Evolutionary conservation across 64 coral and sea anemone genomes (phyloP).

Genomic region (Catalaphyllia jardinei): DNA sequence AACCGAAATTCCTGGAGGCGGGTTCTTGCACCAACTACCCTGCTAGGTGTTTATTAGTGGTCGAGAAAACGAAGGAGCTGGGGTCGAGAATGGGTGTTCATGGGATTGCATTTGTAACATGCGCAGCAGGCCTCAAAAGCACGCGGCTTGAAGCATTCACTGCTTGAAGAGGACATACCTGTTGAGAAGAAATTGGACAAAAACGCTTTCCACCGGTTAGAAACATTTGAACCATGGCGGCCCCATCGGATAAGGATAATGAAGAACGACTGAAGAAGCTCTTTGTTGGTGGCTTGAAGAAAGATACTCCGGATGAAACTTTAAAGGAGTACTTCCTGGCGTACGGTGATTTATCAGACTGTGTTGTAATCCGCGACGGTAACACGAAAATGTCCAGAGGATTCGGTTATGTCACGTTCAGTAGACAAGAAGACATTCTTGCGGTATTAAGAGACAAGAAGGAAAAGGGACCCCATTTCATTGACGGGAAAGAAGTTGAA

Average conservation of each 20-base stretch:
- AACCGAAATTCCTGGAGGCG: too few relatives aligned
- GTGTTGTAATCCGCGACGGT: slow-evolving; percentile 83
- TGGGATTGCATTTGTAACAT: too few relatives aligned
- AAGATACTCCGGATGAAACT: slow-evolving; percentile 67
- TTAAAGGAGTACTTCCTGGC: slow-evolving; percentile 72
- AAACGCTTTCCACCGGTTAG: not conserved
- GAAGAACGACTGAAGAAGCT: slow-evolving; percentile 74
- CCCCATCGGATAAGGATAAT: not conserved
- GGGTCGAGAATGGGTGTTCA: too few relatives aligned
- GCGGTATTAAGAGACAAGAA: slow-evolving; percentile 58
- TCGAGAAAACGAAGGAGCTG: too few relatives aligned
- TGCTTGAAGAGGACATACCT: too few relatives aligned
- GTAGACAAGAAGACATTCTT: slow-evolving; percentile 41
- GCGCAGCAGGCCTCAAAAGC: too few relatives aligned
- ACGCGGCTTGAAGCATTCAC: too few relatives aligned
- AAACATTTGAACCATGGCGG: slow-evolving; percentile 20
- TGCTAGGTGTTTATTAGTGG: too few relatives aligned
- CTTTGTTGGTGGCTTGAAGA: slow-evolving; percentile 86
- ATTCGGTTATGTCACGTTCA: slow-evolving; percentile 95
- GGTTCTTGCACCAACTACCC: too few relatives aligned
- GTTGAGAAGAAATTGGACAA: too few relatives aligned
- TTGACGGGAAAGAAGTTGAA: slow-evolving; percentile 94
- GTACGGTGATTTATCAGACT: slow-evolving; percentile 82
- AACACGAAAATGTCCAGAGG: slow-evolving; percentile 70
- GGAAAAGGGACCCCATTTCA: slow-evolving; percentile 64